Evolutionary conservation across 2,797 vertebrate species (phyloP).

Genomic region (Sebastes glaucus): DNA sequence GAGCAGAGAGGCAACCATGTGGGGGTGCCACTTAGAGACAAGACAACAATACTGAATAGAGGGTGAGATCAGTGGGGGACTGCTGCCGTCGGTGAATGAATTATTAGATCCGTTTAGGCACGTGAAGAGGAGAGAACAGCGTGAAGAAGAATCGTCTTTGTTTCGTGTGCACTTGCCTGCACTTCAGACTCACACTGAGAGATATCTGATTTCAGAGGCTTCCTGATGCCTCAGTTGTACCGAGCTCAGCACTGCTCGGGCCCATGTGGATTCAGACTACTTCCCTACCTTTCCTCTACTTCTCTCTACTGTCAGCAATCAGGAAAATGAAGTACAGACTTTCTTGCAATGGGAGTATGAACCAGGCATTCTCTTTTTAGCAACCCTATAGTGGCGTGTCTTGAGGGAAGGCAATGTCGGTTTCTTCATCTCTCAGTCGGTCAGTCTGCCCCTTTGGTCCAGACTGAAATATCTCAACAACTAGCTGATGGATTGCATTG

Average conservation of each 20-base stretch:
- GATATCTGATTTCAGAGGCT: slow-evolving; percentile 44
- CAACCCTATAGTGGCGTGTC: background rate
- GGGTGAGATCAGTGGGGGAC: background rate
- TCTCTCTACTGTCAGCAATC: slow-evolving; percentile 10
- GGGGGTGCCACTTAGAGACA: background rate
- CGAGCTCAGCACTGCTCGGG: background rate
- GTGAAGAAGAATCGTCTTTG: background rate
- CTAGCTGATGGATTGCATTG: background rate
- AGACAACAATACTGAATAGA: background rate
- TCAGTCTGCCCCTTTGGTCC: background rate
- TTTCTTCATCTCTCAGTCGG: background rate
- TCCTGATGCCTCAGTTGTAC: slow-evolving; percentile 20
- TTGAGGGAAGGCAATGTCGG: background rate
- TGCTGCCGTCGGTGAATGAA: background rate
- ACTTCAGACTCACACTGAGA: slow-evolving; percentile 25
- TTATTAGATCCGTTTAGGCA: background rate
- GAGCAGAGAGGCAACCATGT: background rate
- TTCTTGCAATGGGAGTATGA: background rate
- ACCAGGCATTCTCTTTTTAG: background rate
- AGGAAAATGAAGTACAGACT: slow-evolving; percentile 5
- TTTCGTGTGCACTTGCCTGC: background rate
- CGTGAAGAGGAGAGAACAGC: background rate
- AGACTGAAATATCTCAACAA: background rate
- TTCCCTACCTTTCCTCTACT: background rate
- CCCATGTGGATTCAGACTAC: slow-evolving; percentile 19